Conservation (phyloP, 2,797 vertebrate species). For the Potorous gilbertii region DNA sequence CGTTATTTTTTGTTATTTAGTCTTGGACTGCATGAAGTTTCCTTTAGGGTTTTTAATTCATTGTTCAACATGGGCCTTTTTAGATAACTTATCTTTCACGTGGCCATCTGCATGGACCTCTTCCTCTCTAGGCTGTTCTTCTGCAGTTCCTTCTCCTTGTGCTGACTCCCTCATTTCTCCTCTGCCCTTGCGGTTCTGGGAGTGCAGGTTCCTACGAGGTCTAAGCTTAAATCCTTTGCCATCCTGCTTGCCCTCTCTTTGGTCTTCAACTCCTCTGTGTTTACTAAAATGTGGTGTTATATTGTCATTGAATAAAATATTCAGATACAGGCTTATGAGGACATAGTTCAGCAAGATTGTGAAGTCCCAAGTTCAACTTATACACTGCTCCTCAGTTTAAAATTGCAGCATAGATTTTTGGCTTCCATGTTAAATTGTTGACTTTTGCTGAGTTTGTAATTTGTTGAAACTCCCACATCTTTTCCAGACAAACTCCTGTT, state of each 20-base stretch:
- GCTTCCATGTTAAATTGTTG: neutral
- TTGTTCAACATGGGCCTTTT: neutral
- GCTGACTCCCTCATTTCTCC: neutral
- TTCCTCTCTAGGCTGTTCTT: too few species aligned
- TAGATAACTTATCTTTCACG: neutral
- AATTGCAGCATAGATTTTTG: neutral
- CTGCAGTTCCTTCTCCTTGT: neutral
- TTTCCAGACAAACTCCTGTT: neutral
- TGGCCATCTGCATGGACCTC: neutral
- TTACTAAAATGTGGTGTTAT: neutral
- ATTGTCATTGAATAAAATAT: neutral
- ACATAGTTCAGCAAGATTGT: neutral
- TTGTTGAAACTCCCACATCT: neutral
- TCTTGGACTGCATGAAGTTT: neutral
- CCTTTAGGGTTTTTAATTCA: neutral
- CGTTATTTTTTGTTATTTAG: neutral
- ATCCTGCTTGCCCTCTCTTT: neutral
- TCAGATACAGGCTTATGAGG: neutral
- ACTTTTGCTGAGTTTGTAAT: neutral
- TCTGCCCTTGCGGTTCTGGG: neutral
- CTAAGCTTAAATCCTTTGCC: neutral
- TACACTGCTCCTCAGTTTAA: neutral
- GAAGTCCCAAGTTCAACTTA: neutral
- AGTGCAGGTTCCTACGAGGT: neutral
- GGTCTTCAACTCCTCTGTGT: neutral